A percentile compares a stretch with the other conserved stretches of the same genome.
Conservation (phyloP, 2,888 invertebrate species). For the Platynereis dumerilii region DNA sequence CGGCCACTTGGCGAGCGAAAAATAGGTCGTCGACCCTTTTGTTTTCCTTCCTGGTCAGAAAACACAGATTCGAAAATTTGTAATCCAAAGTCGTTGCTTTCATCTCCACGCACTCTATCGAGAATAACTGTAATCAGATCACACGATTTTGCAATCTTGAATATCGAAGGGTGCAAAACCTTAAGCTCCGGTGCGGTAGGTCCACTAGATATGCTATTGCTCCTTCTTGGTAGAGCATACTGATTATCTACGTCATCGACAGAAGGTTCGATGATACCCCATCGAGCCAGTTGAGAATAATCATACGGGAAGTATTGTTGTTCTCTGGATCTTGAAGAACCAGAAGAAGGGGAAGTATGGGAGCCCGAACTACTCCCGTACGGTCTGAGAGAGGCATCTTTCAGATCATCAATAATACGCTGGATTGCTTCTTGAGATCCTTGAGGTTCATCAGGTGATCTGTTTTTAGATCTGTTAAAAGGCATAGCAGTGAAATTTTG, state of each 20-base stretch:
- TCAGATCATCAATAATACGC: slow-evolving; percentile 25
- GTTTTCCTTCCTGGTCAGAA: slow-evolving; percentile 18
- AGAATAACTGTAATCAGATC: slow-evolving; percentile 17
- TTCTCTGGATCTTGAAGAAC: slow-evolving; percentile 5
- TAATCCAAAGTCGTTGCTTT: slow-evolving; percentile 16
- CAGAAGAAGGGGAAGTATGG: slow-evolving; percentile 8
- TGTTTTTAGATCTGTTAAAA: neutral
- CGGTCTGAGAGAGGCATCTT: slow-evolving; percentile 20
- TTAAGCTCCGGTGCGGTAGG: slow-evolving; percentile 9
- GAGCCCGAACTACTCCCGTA: slow-evolving; percentile 20
- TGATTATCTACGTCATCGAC: slow-evolving; percentile 9
- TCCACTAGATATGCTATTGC: too few relatives aligned
- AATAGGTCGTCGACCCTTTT: slow-evolving; percentile 13
- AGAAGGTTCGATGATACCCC: slow-evolving; percentile 20
- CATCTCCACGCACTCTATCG: slow-evolving; percentile 11
- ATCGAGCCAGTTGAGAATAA: slow-evolving; percentile 17
- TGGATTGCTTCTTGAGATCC: slow-evolving; percentile 22
- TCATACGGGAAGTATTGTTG: neutral
- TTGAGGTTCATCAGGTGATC: neutral
- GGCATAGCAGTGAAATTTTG: slow-evolving; percentile 2
- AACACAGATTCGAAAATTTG: slow-evolving; percentile 26
- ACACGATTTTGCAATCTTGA: slow-evolving; percentile 17
- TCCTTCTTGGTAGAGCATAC: neutral
- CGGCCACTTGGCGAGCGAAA: slow-evolving; percentile 27
- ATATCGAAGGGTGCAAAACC: slow-evolving; percentile 20